These are phyloP conservation scores for Leucopsar rothschildi DNA, from an alignment of 2,113 vertebrate genomes.

Conservation along the genomic window DNA sequence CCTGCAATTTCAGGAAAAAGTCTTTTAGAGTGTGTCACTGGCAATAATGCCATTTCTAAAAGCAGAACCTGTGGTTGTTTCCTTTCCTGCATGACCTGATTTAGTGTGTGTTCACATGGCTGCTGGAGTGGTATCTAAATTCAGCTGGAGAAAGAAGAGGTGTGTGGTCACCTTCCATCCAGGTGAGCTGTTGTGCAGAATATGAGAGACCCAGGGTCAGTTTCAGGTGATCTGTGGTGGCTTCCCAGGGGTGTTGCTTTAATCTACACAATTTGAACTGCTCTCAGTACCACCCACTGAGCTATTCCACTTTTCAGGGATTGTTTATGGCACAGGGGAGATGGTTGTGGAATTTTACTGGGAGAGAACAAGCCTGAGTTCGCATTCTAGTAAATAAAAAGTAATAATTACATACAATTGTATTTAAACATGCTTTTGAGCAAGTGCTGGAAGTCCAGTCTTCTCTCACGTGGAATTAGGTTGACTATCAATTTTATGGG, in stretches of 20 bases:
- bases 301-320: neutral
- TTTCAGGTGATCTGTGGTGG: neutral
- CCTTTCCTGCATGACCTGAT: neutral
- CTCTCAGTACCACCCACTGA: fast-evolving
- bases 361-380: neutral
- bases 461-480: neutral
- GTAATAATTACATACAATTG: neutral
- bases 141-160: neutral
- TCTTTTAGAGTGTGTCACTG: neutral
- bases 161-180: neutral
- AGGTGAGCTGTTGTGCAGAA: neutral
- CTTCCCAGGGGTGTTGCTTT: neutral
- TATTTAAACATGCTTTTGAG: neutral
- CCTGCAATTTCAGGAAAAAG: neutral
- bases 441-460: neutral
- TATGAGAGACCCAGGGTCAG: neutral
- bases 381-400: neutral
- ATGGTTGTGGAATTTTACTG: neutral
- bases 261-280: neutral
- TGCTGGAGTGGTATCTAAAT: neutral
- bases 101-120: neutral
- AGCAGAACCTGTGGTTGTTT: neutral
- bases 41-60: neutral
- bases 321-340: neutral
- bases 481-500: neutral